phyloP scores from a whole-genome alignment of 1,140 invertebrate genomes.

The Paraescarpia echinospica region DNA sequence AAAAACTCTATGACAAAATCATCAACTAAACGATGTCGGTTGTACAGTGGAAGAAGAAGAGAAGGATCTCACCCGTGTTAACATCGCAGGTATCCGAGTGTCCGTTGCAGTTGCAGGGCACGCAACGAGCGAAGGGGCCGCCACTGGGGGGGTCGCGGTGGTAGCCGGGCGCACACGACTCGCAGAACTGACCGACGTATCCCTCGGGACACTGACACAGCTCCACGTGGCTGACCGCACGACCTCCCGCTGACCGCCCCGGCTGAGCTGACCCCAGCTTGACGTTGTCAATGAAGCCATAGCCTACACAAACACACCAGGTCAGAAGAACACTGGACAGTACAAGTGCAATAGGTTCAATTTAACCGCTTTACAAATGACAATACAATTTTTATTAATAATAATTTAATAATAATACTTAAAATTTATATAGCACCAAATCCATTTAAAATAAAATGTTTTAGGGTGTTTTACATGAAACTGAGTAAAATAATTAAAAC shows the following conservation, averaged over 20 bases:
- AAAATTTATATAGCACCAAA: no score
- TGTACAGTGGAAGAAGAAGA: background rate
- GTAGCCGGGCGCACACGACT: conserved; percentile 92
- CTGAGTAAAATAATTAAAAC: no score
- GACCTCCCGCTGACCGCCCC: conserved; percentile 69
- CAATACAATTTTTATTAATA: no score
- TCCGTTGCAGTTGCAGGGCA: conserved; percentile 92
- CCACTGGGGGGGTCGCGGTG: conserved; percentile 86
- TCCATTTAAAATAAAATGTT: no score
- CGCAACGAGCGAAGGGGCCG: conserved; percentile 88
- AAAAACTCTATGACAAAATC: no score
- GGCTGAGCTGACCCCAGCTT: conserved; percentile 81
- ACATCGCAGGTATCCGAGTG: conserved; percentile 95
- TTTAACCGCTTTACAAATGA: no score
- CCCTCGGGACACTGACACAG: conserved; percentile 89
- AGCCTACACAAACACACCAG: conserved; percentile 61
- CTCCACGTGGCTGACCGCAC: conserved; percentile 87
- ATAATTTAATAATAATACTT: no score
- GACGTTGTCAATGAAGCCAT: conserved; percentile 86
- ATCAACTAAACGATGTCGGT: no score
- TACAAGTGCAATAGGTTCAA: background rate
- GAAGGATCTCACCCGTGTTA: conserved; percentile 65
- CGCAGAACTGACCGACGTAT: conserved; percentile 91
- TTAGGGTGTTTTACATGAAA: no score
- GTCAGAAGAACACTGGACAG: conserved; percentile 21